These are phyloP conservation scores for Drepanosiphum platanoidis DNA, from an alignment of 2,888 invertebrate species.

Conservation along the genomic window DNA sequence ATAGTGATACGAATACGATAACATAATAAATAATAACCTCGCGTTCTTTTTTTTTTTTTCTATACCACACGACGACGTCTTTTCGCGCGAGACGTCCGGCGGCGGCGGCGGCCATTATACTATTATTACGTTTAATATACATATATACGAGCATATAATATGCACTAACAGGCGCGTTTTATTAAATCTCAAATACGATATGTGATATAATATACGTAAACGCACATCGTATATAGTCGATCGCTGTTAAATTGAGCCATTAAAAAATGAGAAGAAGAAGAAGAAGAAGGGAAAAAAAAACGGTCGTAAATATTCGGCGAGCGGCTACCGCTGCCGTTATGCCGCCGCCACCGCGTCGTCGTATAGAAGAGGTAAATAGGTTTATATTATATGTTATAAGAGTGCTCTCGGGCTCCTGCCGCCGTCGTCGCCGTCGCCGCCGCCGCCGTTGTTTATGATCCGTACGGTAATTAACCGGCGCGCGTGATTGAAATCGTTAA, in stretches of 20 bases:
- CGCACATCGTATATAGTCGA: not conserved
- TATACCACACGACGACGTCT: too few species aligned
- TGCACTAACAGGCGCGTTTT: not conserved
- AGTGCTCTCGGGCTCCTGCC: slow-evolving; percentile 30
- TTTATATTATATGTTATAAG: slow-evolving; percentile 15
- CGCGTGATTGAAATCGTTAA: slow-evolving; percentile 59
- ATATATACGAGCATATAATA: not conserved
- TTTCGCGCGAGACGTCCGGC: too few species aligned
- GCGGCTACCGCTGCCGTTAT: slow-evolving; percentile 24
- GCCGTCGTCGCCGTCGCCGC: slow-evolving; percentile 20
- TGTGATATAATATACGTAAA: not conserved
- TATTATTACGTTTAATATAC: too few species aligned
- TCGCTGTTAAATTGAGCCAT: slow-evolving; percentile 53
- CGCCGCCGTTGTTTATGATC: slow-evolving; percentile 54
- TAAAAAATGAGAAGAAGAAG: not conserved
- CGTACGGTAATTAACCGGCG: slow-evolving; percentile 53
- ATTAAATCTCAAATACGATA: not conserved
- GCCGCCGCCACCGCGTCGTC: not conserved
- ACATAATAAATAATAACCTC: too few species aligned
- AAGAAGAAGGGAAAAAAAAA: slow-evolving; percentile 19
- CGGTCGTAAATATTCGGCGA: slow-evolving; percentile 59
- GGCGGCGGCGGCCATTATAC: too few species aligned
- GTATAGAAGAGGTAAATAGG: not conserved
- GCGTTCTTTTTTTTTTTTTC: too few species aligned
- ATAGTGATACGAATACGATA: too few species aligned